These are phyloP conservation scores for Sarcophaga caerulescens DNA, from an alignment of 2,888 invertebrate species.

Conservation along the genomic window DNA sequence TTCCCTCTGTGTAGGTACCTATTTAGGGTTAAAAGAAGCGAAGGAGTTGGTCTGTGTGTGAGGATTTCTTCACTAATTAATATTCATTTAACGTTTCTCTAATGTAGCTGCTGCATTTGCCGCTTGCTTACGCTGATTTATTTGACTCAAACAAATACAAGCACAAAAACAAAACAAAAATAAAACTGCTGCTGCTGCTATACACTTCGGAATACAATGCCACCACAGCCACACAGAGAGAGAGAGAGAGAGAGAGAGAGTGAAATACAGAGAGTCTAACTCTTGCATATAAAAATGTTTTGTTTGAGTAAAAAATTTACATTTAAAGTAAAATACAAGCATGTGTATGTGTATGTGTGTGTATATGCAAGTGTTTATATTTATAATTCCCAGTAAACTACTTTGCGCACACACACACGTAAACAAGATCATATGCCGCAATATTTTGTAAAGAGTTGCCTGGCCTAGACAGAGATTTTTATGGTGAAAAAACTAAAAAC, in stretches of 20 bases:
- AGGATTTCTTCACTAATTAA: conserved; percentile 62
- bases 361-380: background rate
- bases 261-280: background rate
- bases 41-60: background rate
- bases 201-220: background rate
- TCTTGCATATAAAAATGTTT: background rate
- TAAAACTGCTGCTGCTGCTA: background rate
- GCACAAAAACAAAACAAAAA: background rate
- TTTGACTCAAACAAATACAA: conserved; percentile 59
- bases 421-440: background rate
- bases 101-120: conserved; percentile 70
- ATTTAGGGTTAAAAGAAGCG: background rate
- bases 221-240: background rate
- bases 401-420: conserved; percentile 7
- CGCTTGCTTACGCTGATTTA: conserved; percentile 71
- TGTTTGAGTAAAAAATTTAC: no score
- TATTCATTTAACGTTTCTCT: conserved; percentile 71
- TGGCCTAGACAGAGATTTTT: background rate
- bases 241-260: background rate
- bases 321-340: no score
- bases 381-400: conserved; percentile 13
- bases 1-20: no score
- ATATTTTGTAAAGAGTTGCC: background rate
- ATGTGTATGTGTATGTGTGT: background rate
- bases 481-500: background rate